A percentile compares a stretch with the other conserved stretches of the same genome.
These are phyloP conservation scores for Coregonus clupeaformis DNA, from an alignment of 2,113 vertebrate species.

Conservation along the genomic window DNA sequence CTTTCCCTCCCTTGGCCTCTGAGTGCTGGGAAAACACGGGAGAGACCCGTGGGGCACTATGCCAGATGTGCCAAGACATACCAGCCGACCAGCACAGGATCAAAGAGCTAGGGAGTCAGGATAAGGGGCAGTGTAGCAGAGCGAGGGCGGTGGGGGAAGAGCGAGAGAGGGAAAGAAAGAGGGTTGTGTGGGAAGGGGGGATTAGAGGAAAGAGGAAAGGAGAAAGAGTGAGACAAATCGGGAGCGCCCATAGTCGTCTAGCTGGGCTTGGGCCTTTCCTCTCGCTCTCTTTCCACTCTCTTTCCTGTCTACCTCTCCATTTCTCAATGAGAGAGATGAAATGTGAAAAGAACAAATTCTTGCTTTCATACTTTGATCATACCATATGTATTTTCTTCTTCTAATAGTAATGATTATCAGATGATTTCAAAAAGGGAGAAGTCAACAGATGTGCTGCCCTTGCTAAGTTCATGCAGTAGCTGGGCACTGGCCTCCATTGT, in stretches of 20 bases:
- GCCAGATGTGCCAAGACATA: slow-evolving; percentile 51
- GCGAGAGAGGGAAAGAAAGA: neutral
- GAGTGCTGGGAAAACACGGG: slow-evolving; percentile 33
- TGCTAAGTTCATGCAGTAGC: too few relatives aligned
- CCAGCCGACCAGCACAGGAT: neutral
- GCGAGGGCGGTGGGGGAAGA: neutral
- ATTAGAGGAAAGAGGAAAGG: neutral
- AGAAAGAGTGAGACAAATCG: neutral
- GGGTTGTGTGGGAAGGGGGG: too few relatives aligned
- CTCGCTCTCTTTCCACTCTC: neutral
- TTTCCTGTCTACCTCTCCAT: neutral
- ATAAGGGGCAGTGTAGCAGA: neutral
- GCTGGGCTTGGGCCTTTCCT: neutral
- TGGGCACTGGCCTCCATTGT: too few relatives aligned
- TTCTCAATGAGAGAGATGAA: too few relatives aligned
- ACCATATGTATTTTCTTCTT: neutral
- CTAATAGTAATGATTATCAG: too few relatives aligned
- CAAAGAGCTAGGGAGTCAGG: neutral
- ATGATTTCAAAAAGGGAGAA: too few relatives aligned
- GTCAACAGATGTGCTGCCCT: too few relatives aligned
- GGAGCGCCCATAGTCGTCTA: neutral
- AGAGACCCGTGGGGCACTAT: slow-evolving; percentile 12
- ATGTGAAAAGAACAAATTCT: too few relatives aligned
- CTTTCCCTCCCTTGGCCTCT: neutral
- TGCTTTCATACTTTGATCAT: neutral